Evolutionary conservation across 2,888 invertebrate species (phyloP).

Genomic region (Stenoptilia bipunctidactyla): DNA sequence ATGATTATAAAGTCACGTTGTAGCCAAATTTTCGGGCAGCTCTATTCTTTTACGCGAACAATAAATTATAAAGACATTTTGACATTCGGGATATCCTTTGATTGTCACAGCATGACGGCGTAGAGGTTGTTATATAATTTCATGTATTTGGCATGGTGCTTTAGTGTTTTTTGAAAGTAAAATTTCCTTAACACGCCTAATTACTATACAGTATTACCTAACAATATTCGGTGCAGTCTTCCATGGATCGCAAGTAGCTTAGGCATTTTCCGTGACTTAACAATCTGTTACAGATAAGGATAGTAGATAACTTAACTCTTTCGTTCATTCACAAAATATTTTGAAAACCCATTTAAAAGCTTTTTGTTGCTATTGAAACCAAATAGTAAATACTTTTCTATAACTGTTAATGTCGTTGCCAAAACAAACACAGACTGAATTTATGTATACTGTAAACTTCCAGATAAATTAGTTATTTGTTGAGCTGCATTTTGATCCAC

Average conservation of each 20-base stretch:
- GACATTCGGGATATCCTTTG: too few relatives aligned
- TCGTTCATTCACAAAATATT: background rate
- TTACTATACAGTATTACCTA: constrained; percentile 55
- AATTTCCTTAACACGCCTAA: constrained; percentile 22
- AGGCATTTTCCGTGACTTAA: constrained; percentile 12
- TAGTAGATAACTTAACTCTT: constrained; percentile 30
- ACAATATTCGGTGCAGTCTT: constrained; percentile 55
- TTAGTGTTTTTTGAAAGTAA: constrained; percentile 44
- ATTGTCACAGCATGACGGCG: too few relatives aligned
- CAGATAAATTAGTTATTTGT: constrained; percentile 30
- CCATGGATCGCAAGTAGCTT: constrained; percentile 42
- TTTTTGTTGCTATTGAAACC: background rate
- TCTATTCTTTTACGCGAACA: constrained; percentile 16
- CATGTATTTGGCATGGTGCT: constrained; percentile 57
- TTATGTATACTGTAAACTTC: constrained; percentile 56
- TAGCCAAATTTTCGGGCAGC: constrained; percentile 35
- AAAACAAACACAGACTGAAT: constrained; percentile 65
- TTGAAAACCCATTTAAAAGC: too few relatives aligned
- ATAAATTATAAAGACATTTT: constrained; percentile 1
- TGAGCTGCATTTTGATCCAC: constrained; percentile 27
- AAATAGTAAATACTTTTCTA: constrained; percentile 10
- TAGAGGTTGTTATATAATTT: background rate
- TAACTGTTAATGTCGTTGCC: constrained; percentile 57
- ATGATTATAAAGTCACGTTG: constrained; percentile 33
- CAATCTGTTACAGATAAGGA: constrained; percentile 18